Conservation (phyloP, 2,113 vertebrate genomes). For the Tricholaema leucomelas region DNA sequence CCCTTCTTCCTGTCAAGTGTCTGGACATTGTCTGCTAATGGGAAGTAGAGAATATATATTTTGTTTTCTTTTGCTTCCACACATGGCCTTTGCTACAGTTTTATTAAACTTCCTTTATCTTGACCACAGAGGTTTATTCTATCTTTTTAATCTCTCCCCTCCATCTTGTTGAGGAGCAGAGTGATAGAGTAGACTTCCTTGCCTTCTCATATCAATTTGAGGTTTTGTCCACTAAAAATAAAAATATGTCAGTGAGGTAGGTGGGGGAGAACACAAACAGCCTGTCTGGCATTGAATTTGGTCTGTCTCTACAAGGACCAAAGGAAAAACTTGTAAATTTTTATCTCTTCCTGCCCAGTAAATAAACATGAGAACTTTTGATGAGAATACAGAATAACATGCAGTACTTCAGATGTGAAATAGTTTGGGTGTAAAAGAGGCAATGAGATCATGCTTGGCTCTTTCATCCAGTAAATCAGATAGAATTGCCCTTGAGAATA, state of each 20-base stretch:
- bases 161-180: background rate
- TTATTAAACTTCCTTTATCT: background rate
- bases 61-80: background rate
- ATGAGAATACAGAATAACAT: background rate
- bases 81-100: fast-evolving
- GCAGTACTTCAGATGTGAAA: background rate
- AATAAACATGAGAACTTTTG: background rate
- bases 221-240: background rate
- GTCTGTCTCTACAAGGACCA: background rate
- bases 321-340: background rate
- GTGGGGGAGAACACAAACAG: background rate
- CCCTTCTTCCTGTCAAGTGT: background rate
- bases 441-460: background rate
- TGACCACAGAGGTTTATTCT: background rate
- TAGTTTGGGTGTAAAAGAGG: background rate
- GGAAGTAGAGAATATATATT: background rate
- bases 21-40: background rate
- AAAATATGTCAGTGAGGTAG: background rate
- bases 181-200: background rate
- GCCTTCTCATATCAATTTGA: background rate
- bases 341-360: background rate
- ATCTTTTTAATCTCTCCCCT: background rate
- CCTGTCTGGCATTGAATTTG: background rate
- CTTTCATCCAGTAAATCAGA: background rate
- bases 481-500: background rate